These are phyloP conservation scores for Sparus aurata DNA, from an alignment of 2,797 vertebrate species.

Conservation along the genomic window DNA sequence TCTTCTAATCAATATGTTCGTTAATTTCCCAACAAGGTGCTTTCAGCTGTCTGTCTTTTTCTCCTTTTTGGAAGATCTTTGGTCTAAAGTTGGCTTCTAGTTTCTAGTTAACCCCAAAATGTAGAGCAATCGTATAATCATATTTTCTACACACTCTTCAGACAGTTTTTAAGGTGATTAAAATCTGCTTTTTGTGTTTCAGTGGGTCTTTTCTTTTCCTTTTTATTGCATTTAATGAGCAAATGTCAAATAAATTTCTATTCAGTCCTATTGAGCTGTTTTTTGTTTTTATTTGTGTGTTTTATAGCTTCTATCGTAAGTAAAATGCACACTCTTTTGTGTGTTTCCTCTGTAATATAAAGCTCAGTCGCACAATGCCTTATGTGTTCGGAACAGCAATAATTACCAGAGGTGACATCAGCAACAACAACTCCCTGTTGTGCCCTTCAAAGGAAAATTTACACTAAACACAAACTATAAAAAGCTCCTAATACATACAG, in stretches of 20 bases:
- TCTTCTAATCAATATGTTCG: background rate
- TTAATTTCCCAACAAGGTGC: background rate
- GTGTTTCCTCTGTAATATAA: background rate
- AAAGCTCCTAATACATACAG: background rate
- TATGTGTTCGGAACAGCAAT: background rate
- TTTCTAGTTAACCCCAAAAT: background rate
- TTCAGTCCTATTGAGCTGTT: slow-evolving; percentile 1
- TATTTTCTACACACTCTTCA: background rate
- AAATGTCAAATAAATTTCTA: slow-evolving; percentile 38
- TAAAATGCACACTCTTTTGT: background rate
- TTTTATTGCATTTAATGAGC: slow-evolving; percentile 2
- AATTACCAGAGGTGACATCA: slow-evolving; percentile 19
- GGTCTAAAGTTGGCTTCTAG: background rate
- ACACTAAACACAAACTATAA: slow-evolving; percentile 26
- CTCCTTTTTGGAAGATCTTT: background rate
- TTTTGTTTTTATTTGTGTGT: background rate
- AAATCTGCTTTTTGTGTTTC: background rate
- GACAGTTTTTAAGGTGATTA: background rate
- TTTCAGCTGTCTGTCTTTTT: background rate
- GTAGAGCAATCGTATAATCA: background rate
- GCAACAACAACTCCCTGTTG: slow-evolving; percentile 28
- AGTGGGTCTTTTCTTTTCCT: background rate
- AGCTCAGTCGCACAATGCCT: background rate
- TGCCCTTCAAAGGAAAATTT: slow-evolving; percentile 18
- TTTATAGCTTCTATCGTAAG: background rate